A percentile compares a stretch with the other conserved stretches of the same genome.
phyloP scores from a whole-genome alignment of 2,797 vertebrate genomes.

The Heteromormyrus szaboi region DNA sequence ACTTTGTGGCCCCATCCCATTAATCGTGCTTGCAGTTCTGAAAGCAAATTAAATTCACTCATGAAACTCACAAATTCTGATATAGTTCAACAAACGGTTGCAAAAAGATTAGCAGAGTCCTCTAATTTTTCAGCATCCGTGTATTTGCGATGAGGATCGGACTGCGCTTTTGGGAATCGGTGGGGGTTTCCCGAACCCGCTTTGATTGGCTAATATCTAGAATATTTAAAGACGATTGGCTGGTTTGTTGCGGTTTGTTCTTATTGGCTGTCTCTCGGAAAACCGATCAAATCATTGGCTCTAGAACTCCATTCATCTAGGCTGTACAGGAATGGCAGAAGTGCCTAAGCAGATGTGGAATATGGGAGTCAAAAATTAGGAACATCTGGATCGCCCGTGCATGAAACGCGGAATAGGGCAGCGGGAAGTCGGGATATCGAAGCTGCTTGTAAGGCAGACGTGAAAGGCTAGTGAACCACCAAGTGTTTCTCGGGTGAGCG shows the following conservation, averaged over 20 bases:
- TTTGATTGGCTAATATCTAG: slow-evolving; percentile 5
- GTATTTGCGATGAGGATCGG: slow-evolving; percentile 28
- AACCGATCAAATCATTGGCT: slow-evolving; percentile 41
- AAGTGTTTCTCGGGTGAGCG: background rate
- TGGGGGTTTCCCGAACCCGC: background rate
- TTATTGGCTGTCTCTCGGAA: background rate
- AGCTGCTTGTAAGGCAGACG: background rate
- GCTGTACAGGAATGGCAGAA: slow-evolving; percentile 34
- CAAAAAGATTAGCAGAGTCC: background rate
- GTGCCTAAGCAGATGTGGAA: slow-evolving; percentile 53
- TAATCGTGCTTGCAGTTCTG: background rate
- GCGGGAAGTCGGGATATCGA: background rate
- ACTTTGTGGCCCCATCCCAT: background rate
- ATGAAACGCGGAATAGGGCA: slow-evolving; percentile 26
- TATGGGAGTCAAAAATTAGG: slow-evolving; percentile 52
- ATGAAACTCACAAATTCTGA: background rate
- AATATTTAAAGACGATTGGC: slow-evolving; percentile 33
- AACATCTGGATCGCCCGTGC: slow-evolving; percentile 48
- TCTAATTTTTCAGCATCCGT: background rate
- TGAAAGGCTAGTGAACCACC: background rate
- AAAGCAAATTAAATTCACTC: background rate
- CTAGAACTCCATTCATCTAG: slow-evolving; percentile 8
- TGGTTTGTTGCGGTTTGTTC: background rate
- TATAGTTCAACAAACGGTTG: background rate
- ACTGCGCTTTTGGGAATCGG: background rate